These are phyloP conservation scores for Mixornis gularis DNA, from an alignment of 2,113 vertebrate genomes.

Conservation along the genomic window DNA sequence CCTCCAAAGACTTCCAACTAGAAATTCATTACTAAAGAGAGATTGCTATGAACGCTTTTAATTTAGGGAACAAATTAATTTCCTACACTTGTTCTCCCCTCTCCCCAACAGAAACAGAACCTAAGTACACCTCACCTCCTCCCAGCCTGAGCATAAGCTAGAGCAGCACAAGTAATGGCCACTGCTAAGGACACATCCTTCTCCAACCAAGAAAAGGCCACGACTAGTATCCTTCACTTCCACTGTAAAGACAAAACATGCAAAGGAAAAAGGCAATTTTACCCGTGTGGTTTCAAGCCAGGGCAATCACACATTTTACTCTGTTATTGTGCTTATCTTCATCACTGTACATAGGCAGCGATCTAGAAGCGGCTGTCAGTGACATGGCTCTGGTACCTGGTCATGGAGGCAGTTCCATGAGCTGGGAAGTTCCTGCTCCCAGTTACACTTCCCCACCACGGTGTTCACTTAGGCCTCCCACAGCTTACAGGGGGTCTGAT, in stretches of 20 bases:
- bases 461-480: not conserved
- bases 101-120: not conserved
- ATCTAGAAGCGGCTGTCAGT: not conserved
- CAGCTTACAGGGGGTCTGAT: accelerated
- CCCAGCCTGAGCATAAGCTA: not conserved
- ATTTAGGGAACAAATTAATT: not conserved
- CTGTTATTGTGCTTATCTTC: too few relatives aligned
- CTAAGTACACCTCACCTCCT: not conserved
- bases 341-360: accelerated
- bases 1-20: not conserved
- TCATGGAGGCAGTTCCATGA: not conserved
- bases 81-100: not conserved
- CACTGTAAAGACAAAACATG: not conserved
- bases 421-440: not conserved
- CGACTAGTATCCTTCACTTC: not conserved
- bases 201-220: not conserved
- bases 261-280: not conserved
- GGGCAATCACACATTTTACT: not conserved
- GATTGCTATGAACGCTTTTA: not conserved
- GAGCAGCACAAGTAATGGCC: not conserved
- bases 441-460: not conserved
- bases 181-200: not conserved
- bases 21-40: not conserved
- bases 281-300: not conserved
- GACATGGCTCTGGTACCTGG: not conserved